A percentile compares a stretch with the other conserved stretches of the same genome.
Evolutionary conservation across 2,888 invertebrate species (phyloP).

Genomic region (Archips xylosteana): DNA sequence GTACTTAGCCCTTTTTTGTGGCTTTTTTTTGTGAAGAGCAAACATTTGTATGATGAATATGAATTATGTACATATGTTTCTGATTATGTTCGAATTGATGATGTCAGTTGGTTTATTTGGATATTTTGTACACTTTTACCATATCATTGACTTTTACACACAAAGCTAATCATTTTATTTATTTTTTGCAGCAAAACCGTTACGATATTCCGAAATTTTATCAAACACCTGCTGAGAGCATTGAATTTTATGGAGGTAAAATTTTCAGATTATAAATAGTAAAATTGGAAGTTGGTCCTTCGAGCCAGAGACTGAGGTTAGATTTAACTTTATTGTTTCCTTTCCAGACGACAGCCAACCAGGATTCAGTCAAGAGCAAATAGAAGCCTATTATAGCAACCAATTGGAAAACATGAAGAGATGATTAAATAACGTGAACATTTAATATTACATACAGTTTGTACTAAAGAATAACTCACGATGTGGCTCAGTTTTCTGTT

Average conservation of each 20-base stretch:
- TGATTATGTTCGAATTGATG: no score
- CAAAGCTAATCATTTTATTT: neutral
- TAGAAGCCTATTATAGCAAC: slow-evolving; percentile 59
- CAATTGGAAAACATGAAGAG: slow-evolving; percentile 62
- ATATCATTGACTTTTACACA: no score
- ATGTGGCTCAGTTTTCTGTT: neutral
- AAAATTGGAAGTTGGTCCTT: slow-evolving; percentile 5
- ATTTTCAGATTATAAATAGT: neutral
- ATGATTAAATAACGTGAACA: slow-evolving; percentile 44
- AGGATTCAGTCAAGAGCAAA: slow-evolving; percentile 51
- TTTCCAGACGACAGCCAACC: slow-evolving; percentile 56
- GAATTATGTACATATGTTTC: no score
- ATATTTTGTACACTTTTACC: no score
- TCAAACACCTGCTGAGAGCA: slow-evolving; percentile 61
- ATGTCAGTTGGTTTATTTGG: no score
- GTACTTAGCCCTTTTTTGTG: no score
- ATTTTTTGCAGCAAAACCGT: slow-evolving; percentile 69
- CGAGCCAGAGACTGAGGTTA: neutral
- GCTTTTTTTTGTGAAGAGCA: no score
- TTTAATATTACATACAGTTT: neutral
- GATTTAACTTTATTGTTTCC: neutral
- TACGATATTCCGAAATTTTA: slow-evolving; percentile 78
- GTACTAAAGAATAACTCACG: neutral
- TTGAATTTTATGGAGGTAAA: slow-evolving; percentile 61
- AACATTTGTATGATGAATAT: no score